A percentile compares a stretch with the other conserved stretches of the same genome.
These are phyloP conservation scores for Danio tinwini DNA, from an alignment of 2,797 vertebrate genomes.

Conservation along the genomic window DNA sequence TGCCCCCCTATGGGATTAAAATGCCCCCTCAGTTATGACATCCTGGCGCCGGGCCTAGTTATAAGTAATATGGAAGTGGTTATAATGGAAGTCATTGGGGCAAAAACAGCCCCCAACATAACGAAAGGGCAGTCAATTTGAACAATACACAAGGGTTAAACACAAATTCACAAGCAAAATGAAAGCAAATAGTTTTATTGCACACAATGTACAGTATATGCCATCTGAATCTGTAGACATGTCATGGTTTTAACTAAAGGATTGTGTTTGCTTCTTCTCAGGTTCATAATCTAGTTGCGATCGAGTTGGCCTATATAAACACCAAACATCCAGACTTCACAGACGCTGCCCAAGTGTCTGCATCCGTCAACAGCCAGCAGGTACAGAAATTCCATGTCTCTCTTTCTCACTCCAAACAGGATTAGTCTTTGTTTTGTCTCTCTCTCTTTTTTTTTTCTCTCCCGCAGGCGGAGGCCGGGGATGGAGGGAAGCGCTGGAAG, in stretches of 20 bases:
- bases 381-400: conserved; percentile 63
- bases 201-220: no score
- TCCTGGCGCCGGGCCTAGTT: no score
- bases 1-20: no score
- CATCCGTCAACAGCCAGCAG: conserved; percentile 84
- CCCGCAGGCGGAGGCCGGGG: conserved; percentile 44
- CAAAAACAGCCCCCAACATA: no score
- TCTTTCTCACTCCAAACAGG: background rate
- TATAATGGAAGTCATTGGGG: no score
- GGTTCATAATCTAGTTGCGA: conserved; percentile 85
- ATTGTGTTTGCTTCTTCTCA: conserved; percentile 54
- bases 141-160: no score
- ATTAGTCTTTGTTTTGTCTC: conserved; percentile 3
- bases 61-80: no score
- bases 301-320: conserved; percentile 87
- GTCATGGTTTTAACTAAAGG: background rate
- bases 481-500: conserved; percentile 80
- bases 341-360: conserved; percentile 83
- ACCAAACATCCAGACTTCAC: conserved; percentile 88
- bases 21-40: no score
- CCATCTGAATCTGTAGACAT: background rate
- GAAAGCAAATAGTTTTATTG: no score
- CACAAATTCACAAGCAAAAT: no score
- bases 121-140: no score
- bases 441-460: background rate